Base-by-base conservation (phyloP, 2,888 invertebrate genomes). In the Abscondita cerata region DNA sequence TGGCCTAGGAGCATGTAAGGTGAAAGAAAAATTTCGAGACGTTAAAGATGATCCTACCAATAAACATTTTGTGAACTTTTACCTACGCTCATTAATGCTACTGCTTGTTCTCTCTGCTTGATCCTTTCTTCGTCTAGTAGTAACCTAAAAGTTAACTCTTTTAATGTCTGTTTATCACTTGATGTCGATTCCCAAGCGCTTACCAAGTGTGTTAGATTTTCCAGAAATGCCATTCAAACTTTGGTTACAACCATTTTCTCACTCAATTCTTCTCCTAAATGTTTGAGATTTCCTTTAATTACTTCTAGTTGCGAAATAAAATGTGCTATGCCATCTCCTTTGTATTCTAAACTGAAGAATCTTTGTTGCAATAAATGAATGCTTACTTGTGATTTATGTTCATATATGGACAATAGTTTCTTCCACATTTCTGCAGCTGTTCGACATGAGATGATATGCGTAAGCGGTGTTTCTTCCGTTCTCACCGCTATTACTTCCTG, bases 191-290 rank as follows among this genome's bases (percentile, higher is more conserved):
- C 70, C 70, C 70, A 72, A 16, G 67, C 76, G 0, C 75, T 75
- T 0, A 76, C 58, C 59, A 78, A 79, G 68, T 78, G 74, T 48
- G 71, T 74, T 34, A 72, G 75, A 2, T 65, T 19, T 0, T 74
- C 73, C n/a, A 75, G 75, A 12, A 75, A 56, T 0, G 70, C 70
- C 69, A 75, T 73, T 25, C 75, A 55, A 0, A 75, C 65, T 65
- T 75, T 75, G 0, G 75, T 75, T 13, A 60, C 53, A 47, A 62
- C 36, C 61, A 57, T 44, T 33, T 63, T 61, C 20, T 50, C 66
- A 6, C 41, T 46, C 12, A 51, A 34, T 40, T 66, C 64, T 53
- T 70, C 69, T 11, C 67, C 64, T 31, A 68, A 44, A n/a, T 64
- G 62, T 31, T 67, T 68, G 15, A 70, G 38, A 12, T 64, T 62